Base-by-base conservation (phyloP, 2,888 invertebrate species). In the Agrilus mali region DNA sequence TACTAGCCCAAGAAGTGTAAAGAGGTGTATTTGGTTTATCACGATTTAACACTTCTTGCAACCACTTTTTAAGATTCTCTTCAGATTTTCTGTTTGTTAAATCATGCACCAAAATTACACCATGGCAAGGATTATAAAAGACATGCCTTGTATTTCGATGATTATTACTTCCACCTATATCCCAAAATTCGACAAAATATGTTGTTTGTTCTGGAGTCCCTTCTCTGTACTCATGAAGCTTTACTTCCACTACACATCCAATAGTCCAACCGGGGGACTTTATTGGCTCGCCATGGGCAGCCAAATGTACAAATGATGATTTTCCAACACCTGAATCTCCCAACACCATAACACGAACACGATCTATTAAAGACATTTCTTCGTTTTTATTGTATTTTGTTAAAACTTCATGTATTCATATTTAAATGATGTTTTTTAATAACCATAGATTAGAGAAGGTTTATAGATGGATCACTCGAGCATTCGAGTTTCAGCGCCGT, bases 321-420 rank as follows among this genome's bases (percentile, higher is more conserved):
- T 98, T 98, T 15, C 98, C 98, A 48, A 97, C 96, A 47, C 96
- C 95, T 82, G 66, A 59, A 68, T 95, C 94, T 40, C 94, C 94
- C 47, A 94, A 79, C 46, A 95, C 82, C 55, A 95, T 78, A 47
- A 95, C 82, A 66, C 90, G 85, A 14, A 90, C 89, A 74, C 88
- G 86, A 67, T 90, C 88, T 58, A 88, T 85, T 50, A 82, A 80
- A 57, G 86, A 81, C 86, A 86, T 86, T 68, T 60, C 51, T 68
- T 60, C 51, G 47, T 40, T 33, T 38, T 45, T 5, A 20, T 10
- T n/a, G 35, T 7, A 35, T 35, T 3, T 4, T 4, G n/a, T 14
- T 13, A 4, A 33, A 33, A 2, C 3, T 33, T 14, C 6, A 13
- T 33, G 5, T 4, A 7, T 33, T 1, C 8, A 33, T 5, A 5